Conservation (phyloP, 2,113 vertebrate genomes). For the Nesogale talazaci region DNA sequence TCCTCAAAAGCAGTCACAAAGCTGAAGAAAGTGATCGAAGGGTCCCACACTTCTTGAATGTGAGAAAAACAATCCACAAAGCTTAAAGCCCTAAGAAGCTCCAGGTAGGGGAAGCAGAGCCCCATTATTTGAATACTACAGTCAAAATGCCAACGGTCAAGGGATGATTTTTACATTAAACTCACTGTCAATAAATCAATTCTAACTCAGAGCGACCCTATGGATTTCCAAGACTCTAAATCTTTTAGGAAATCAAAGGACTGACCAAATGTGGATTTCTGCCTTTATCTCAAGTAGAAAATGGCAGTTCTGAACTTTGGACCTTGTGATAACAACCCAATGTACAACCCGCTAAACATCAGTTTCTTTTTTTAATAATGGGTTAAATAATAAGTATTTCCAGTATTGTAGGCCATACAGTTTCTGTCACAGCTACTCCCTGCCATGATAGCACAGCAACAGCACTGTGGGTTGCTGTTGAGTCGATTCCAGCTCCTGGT, state of each 20-base stretch:
- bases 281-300: no score
- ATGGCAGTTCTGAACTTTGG: no score
- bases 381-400: neutral
- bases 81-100: neutral
- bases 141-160: neutral
- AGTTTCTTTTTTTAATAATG: neutral
- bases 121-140: neutral
- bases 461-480: neutral
- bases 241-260: no score
- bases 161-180: neutral
- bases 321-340: no score
- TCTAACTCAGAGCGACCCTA: no score
- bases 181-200: no score
- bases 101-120: neutral
- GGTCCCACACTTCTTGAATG: neutral
- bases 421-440: neutral
- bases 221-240: no score
- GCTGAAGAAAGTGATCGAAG: neutral
- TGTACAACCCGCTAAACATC: no score
- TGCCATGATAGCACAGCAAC: neutral
- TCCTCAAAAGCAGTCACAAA: neutral
- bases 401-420: neutral
- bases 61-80: neutral
- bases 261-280: no score
- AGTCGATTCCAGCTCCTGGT: neutral